Base-by-base conservation (phyloP, 1,140 invertebrate genomes). In the Berghia stephanieae region DNA sequence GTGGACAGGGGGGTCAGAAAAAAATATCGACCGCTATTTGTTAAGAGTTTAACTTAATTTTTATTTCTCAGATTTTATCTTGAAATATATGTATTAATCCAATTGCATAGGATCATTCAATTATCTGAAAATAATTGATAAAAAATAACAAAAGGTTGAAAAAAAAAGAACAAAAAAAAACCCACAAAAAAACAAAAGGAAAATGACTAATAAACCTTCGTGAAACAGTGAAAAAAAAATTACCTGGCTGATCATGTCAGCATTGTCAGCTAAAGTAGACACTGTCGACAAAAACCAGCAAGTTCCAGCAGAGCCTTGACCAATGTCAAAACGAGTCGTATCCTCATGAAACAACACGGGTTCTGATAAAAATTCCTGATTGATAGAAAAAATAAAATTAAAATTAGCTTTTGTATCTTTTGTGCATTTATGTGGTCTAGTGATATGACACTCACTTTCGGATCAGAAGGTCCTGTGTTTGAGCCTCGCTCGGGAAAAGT, bases 261-360 rank as follows among this genome's bases (percentile, higher is more conserved):
- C 63, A 70, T 77, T 82, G 10, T 84, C 83, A n/a, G 86, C 83
- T 42, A 88, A 73, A 40, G 76, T 78, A 27, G 85, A 78, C 24
- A 87, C 80, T 49, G 84, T 81, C 21, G 87, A 86, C 34, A 88
- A 67, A 77, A 87, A 88, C 83, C 83, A 88, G 70, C 87, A 88
- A 0, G 87, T 87, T 5, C 86, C 87, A 43, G 83, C 83, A 18
- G 78, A 76, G 6, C 87, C 87, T 55, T 88, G 87, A 4, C 84
- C 86, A 21, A 88, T 85, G 73, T 88, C 87, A 79, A 81, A 86
- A 1, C 85, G 67, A 31, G 83, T 84, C 6, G 83, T 83, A 1
- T 85, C 87, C 10, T 85, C 85, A 2, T 82, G 78, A 77, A 87
- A 87, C 44, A 88, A 77, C 8, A 75, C 75, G 1, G 86, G 86